Evolutionary conservation across 2,797 vertebrate genomes (phyloP), one percentile per base, ranked within the genome.

Genomic region (Garrulus glandarius): DNA sequence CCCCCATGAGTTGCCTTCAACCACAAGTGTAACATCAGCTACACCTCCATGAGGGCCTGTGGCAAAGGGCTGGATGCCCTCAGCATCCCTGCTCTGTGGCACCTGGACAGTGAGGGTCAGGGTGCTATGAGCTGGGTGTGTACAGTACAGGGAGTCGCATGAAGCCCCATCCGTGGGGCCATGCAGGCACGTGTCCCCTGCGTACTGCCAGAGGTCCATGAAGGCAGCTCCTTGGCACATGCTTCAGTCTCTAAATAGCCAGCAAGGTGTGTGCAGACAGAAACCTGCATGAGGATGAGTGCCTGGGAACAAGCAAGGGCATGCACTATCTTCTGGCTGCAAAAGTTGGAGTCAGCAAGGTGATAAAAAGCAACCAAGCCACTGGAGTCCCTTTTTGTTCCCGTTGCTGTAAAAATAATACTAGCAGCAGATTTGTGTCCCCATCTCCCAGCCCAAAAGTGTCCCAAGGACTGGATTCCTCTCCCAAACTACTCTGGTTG

Each of bases 81-180:
- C 60, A 63, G 69, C 34, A 36, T 15, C 10, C 11, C 47, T 29
- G 30, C 53, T 61, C 57, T 12, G 29, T 16, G 65, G 20, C 5
- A 1, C 18, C 26, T 23, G 39, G 14, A 4, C 47, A 13, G 0
- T 5, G 30, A 55, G n/a, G 43, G 27, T 41, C 15, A 32, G 44
- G 32, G 24, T 2, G 1, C 53, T 29, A 2, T 0, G 0, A 68
- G 27, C 14, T 5, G 3, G 3, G 0, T 55, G 23, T 5, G 16
- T 39, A 6, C 5, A 20, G 18, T 4, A 39, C 29, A 91, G 13
- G 26, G 15, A 37, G 22, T 7, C 1, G 2, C 8, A 11, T 3
- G 36, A 67, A 74, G 32, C 15, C 20, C 9, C 7, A 2, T 29
- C 10, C 10, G 3, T 2, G 16, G 13, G 37, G 29, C 8, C 36